phyloP scores from a whole-genome alignment of 2,113 vertebrate genomes.

The Xenopus laevis region DNA sequence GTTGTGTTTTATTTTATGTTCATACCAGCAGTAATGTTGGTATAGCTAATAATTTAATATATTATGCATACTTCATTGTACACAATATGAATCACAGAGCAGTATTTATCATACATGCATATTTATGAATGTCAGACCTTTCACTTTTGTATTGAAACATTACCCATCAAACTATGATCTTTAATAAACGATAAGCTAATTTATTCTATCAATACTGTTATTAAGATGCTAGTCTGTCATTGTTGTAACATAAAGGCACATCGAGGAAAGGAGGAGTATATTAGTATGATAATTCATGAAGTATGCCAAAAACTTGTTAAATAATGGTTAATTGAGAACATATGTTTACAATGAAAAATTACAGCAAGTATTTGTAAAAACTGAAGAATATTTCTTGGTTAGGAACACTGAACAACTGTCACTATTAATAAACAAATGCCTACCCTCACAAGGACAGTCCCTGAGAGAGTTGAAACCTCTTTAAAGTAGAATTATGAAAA shows the following conservation, averaged over 20 bases:
- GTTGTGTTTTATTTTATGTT: too few species aligned
- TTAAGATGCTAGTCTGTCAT: background rate
- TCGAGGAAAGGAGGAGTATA: background rate
- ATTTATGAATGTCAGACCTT: slow-evolving; percentile 2
- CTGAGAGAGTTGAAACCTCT: slow-evolving; percentile 28
- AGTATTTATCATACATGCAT: background rate
- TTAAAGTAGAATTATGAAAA: slow-evolving; percentile 13
- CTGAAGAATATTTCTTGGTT: background rate
- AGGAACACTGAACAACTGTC: background rate
- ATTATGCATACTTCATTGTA: background rate
- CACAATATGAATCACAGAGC: background rate
- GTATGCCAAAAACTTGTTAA: background rate
- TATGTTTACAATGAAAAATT: too few species aligned
- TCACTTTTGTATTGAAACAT: background rate
- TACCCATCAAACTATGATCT: slow-evolving; percentile 7
- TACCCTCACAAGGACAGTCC: slow-evolving; percentile 26
- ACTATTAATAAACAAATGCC: slow-evolving; percentile 30
- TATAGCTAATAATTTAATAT: too few species aligned
- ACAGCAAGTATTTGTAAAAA: background rate
- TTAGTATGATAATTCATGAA: background rate
- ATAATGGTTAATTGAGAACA: background rate
- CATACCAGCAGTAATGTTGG: too few species aligned
- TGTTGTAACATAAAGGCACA: background rate
- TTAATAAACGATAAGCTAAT: slow-evolving; percentile 1
- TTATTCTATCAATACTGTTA: background rate